Conservation (phyloP, 2,113 vertebrate genomes). For the Nerophis lumbriciformis region DNA sequence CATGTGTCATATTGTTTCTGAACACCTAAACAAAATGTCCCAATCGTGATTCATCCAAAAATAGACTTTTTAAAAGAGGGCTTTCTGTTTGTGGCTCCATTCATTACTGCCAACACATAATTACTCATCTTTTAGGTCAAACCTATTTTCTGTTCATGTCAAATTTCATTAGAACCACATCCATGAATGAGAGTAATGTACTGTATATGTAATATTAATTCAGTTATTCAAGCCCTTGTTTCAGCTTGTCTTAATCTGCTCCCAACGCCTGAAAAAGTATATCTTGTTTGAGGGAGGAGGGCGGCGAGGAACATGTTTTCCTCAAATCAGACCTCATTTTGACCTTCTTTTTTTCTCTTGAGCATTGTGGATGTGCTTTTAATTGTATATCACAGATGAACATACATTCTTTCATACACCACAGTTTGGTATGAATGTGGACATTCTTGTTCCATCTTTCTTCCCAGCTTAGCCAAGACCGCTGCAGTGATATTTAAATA, state of each 20-base stretch:
- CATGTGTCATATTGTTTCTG: background rate
- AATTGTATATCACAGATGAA: background rate
- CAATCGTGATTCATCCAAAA: background rate
- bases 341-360: background rate
- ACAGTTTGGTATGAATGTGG: background rate
- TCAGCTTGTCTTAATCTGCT: constrained; percentile 13
- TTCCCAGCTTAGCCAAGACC: background rate
- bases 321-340: constrained; percentile 13
- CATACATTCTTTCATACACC: background rate
- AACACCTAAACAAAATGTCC: background rate
- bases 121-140: background rate
- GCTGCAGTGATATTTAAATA: background rate
- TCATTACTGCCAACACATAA: too few species aligned
- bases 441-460: background rate
- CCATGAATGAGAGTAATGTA: background rate
- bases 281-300: background rate
- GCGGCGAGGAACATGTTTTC: constrained; percentile 5
- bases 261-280: constrained; percentile 12
- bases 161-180: background rate
- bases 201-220: constrained; percentile 14
- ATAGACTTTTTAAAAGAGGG: background rate
- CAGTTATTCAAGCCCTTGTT: constrained; percentile 6
- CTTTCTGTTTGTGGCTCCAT: too few species aligned
- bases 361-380: background rate
- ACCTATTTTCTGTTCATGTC: background rate